phyloP scores from a whole-genome alignment of 2,113 vertebrate species.

The Bothrops jararaca region DNA sequence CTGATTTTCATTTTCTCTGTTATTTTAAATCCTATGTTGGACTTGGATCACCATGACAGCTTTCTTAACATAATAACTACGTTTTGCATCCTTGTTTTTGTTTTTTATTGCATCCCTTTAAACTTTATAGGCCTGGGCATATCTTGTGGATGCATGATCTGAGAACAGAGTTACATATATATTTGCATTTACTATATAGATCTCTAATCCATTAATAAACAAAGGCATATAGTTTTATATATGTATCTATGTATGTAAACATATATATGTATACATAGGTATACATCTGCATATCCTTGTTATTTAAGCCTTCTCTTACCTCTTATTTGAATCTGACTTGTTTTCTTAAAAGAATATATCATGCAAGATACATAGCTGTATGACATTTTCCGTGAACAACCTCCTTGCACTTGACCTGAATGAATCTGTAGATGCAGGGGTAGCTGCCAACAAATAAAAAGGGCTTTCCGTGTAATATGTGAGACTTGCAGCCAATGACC shows the following conservation, averaged over 20 bases:
- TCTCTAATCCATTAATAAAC: neutral
- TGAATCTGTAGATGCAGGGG: neutral
- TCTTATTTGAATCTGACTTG: neutral
- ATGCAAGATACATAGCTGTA: neutral
- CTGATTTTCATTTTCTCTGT: neutral
- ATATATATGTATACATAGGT: neutral
- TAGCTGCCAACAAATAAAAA: conserved; percentile 17
- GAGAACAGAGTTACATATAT: neutral
- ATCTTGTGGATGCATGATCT: neutral
- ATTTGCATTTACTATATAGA: neutral
- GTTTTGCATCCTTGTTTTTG: neutral
- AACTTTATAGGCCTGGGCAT: neutral
- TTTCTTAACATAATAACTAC: neutral
- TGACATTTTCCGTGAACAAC: conserved; percentile 10
- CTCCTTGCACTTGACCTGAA: conserved; percentile 12
- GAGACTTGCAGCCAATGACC: neutral
- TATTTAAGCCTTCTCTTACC: neutral
- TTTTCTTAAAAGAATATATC: neutral
- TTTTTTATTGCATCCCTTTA: neutral
- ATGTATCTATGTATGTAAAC: neutral
- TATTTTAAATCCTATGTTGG: neutral
- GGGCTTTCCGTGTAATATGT: neutral
- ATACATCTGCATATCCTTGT: neutral
- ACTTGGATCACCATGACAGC: neutral
- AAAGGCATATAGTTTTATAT: neutral